Conservation (phyloP, 2,113 vertebrate species). For the Hydrolagus affinis region DNA sequence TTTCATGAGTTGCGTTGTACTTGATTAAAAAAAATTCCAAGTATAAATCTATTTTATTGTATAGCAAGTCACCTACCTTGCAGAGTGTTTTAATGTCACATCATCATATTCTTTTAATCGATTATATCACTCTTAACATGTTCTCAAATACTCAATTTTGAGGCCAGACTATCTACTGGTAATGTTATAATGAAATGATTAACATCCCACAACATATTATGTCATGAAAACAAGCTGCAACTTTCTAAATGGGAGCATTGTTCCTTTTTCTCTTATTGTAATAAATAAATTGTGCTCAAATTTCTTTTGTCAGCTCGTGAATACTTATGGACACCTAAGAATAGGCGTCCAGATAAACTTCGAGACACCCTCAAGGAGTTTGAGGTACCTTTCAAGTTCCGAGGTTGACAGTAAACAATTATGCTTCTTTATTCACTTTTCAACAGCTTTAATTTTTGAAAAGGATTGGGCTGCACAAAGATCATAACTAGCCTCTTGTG, state of each 20-base stretch:
- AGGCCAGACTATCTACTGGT: neutral
- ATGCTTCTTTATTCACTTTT: constrained; percentile 70
- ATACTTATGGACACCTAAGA: constrained; percentile 79
- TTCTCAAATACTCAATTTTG: neutral
- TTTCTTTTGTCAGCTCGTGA: constrained; percentile 65
- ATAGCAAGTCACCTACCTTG: no score
- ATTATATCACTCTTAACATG: neutral
- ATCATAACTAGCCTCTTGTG: constrained; percentile 71
- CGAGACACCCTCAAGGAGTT: constrained; percentile 82
- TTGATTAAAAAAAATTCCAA: no score
- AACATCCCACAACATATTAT: neutral
- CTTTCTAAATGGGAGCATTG: constrained; percentile 34
- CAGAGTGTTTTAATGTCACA: no score
- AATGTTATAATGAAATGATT: neutral
- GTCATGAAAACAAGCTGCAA: constrained; percentile 39
- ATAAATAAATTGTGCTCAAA: neutral
- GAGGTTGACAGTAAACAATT: constrained; percentile 74
- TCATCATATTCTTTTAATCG: neutral
- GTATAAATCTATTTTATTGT: no score
- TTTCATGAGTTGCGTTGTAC: no score
- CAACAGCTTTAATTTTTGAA: constrained; percentile 86
- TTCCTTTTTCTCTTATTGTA: neutral
- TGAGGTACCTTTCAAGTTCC: constrained; percentile 74
- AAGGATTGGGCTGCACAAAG: constrained; percentile 62
- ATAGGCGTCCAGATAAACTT: constrained; percentile 78